Conservation (phyloP, 1,140 invertebrate genomes). For the Lepidurus packardi region DNA sequence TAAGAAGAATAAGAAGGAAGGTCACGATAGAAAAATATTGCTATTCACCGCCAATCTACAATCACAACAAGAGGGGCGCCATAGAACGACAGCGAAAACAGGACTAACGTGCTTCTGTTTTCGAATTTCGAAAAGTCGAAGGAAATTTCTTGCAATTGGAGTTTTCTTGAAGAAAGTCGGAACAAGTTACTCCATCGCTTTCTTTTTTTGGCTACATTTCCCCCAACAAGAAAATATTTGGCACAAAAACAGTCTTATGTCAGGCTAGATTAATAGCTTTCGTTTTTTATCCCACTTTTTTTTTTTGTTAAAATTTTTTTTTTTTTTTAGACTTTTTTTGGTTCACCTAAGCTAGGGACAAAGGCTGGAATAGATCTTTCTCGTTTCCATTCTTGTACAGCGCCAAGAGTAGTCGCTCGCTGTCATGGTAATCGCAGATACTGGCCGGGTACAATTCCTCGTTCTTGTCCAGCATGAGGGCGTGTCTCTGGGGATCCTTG, state of each 20-base stretch:
- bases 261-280: constrained; percentile 1
- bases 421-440: constrained; percentile 12
- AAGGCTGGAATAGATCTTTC: constrained; percentile 15
- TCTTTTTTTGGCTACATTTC: neutral
- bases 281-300: neutral
- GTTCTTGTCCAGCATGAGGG: neutral
- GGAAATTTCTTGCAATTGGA: neutral
- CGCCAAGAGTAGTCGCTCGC: constrained; percentile 7
- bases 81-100: neutral
- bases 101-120: neutral
- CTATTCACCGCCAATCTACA: constrained; percentile 9
- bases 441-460: constrained; percentile 13
- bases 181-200: neutral
- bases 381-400: constrained; percentile 10
- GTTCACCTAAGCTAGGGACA: neutral
- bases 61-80: constrained; percentile 12
- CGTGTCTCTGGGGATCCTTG: constrained; percentile 1
- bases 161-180: neutral
- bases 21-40: constrained; percentile 18
- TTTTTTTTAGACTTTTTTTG: neutral
- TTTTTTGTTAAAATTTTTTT: neutral
- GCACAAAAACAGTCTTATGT: neutral
- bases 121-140: neutral
- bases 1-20: neutral
- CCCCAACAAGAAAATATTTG: neutral